Evolutionary conservation across 2,113 vertebrate genomes (phyloP), one percentile per base, ranked within the genome.

Genomic region (Gasterosteus nipponicus): DNA sequence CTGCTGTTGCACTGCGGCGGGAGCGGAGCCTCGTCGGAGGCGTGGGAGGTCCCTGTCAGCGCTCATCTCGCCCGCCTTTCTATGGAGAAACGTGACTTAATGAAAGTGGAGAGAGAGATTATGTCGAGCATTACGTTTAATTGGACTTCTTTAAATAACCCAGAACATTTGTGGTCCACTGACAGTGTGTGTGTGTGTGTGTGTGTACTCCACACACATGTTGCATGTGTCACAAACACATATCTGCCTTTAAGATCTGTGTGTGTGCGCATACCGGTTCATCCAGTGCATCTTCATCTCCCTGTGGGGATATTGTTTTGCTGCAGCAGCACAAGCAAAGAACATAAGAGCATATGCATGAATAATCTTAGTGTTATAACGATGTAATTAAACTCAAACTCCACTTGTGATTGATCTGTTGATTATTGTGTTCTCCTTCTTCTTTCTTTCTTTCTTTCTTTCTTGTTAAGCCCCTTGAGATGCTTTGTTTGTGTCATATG

Each of bases 111-210:
- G 86, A 81, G 82, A 87, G 85, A 90, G 81, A 91, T 92, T 92
- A 92, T 89, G 88, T 87, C 76, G 83, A 91, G 87, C 89, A 89
- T 89, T 88, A 89, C 72, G n/a, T 87, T 89, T 93, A 92, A 93
- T 93, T 92, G 89, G 85, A 89, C 85, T 90, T 86, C 89, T 89
- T 92, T 92, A 93, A 92, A 91, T 91, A 93, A 86, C 85, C 85
- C 82, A 53, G 62, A 69, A 69, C 68, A 80, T 72, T 67, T 75
- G 66, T 70, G 75, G 61, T 64, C 9, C 19, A 14, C 41, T 62
- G 69, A 51, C 41, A n/a, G 46, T 29, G 29, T 31, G n/a, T 39
- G 16, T 54, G 18, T 68, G 56, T 38, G 49, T 47, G 42, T 44
- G 10, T 62, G 47, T 72, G 61, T 41, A 14, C 10, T 35, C 29